Base-by-base conservation (phyloP, 2,113 vertebrate species). In the Agapornis roseicollis region DNA sequence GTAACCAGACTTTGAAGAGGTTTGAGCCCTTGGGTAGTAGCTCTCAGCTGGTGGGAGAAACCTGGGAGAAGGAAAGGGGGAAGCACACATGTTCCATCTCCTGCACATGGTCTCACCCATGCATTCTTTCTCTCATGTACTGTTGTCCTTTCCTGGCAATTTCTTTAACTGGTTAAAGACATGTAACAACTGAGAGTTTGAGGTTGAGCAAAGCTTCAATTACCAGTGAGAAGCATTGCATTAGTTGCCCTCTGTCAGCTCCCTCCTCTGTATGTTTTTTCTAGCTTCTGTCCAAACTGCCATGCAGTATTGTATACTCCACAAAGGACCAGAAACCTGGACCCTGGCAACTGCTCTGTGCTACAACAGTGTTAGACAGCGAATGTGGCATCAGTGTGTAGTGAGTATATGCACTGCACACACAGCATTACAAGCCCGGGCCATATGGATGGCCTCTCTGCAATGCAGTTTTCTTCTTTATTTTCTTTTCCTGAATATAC, bases 91-190 rank as follows among this genome's bases (percentile, higher is more conserved):
- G 37, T 50, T 70, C 50, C 1, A 1, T 50, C 42, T 55, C 15
- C 12, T 47, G 53, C 1, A 2, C 11, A 3, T 0, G 0, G 18
- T 66, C 46, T n/a, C 42, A 29, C 13, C 73, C 5, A 0, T 8
- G 7, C 1, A 1, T 31, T 24, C 13, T 60, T 69, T 46, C 23
- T 44, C 14, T 46, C 60, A 3, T 33, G 63, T 24, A 39, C 23
- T 60, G 13, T 60, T 92, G 39, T 68, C 52, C 41, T 73, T 73
- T 56, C 68, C 41, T 88, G 55, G 6, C 19, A 56, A 3, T 70
- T 35, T 66, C 79, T 53, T 60, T 13, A 52, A 8, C n/a, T 74
- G 46, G 25, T 86, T 70, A 35, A 92, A 63, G 50, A n/a, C 9
- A 29, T 71, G 14, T 0, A 13, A 11, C 31, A 28, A 76, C 74